Conservation (phyloP, 1,140 invertebrate genomes). For the Zaprionus camerounensis region DNA sequence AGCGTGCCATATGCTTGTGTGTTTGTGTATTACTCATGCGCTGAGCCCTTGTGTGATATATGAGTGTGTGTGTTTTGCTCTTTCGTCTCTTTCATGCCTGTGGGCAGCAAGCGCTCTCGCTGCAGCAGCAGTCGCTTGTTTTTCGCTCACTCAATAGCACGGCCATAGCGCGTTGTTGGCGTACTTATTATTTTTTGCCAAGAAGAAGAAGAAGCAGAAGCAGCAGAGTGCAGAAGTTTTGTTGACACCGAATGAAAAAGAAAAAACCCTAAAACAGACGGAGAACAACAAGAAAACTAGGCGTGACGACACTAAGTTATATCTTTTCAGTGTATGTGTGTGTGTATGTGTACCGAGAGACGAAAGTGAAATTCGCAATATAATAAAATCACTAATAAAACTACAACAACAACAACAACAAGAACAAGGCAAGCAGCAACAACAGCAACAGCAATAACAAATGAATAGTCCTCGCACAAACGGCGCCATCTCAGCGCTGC, state of each 20-base stretch:
- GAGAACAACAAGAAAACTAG: constrained; percentile 67
- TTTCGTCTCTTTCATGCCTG: constrained; percentile 56
- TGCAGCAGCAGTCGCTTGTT: constrained; percentile 55
- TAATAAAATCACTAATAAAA: constrained; percentile 21
- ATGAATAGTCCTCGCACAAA: constrained; percentile 83
- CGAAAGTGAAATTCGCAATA: constrained; percentile 44
- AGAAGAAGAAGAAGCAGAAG: constrained; percentile 47
- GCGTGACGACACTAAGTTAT: constrained; percentile 60
- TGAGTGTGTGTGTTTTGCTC: constrained; percentile 35
- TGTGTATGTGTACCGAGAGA: constrained; percentile 6
- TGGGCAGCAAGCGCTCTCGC: constrained; percentile 45
- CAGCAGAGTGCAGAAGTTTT: constrained; percentile 51
- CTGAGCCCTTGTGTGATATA: constrained; percentile 47
- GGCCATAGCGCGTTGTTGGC: constrained; percentile 55
- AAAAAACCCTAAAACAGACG: constrained; percentile 51
- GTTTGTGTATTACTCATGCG: constrained; percentile 58
- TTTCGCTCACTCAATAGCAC: constrained; percentile 62
- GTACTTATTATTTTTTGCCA: constrained; percentile 56
- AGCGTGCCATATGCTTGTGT: constrained; percentile 56
- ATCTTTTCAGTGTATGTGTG: constrained; percentile 30
- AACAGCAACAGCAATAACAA: constrained; percentile 42
- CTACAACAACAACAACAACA: constrained; percentile 3
- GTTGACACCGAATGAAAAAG: constrained; percentile 66
- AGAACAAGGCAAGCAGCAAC: constrained; percentile 2
- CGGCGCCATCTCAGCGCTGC: constrained; percentile 78